Evolutionary conservation across 92 coral and sea anemone species (phyloP), one percentile per base, ranked within the genome.

Genomic region (Palythoa caribaeorum): DNA sequence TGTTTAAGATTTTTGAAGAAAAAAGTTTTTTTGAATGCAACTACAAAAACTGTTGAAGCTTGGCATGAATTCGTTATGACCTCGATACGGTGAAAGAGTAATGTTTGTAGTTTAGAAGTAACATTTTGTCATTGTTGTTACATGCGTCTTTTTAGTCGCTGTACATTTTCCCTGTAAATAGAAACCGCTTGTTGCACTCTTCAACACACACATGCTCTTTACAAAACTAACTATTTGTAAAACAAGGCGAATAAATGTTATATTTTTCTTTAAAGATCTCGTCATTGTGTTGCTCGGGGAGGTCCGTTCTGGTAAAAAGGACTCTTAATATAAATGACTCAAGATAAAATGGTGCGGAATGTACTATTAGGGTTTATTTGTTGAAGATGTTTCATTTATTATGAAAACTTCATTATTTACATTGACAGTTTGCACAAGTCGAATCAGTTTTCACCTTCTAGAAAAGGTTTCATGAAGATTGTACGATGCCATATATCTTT

Each of bases 141-240:
- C 71, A 37, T n/a, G 37, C 71, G 20, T 62, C 84, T 62, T 47
- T 78, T 9, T 14, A 35, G 1, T 68, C 53, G 84, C 7, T 40
- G 55, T 60, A 39, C 59, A 20, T 15, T 28, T 62, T 53, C 35
- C 36, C 39, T 79, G 84, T 79, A 79, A 60, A 79, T 79, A 79
- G 84, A n/a, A 38, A 48, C 54, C 60, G 35, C 6, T 38, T 59
- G 70, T 2, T 74, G 37, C 57, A 47, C 20, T 40, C 78, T 17
- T 79, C 66, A 35, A 60, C 36, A 55, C 37, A 39, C 69, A 14
- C 50, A 44, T 44, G 4, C 7, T 44, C 50, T 44, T 44, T 44
- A 3, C 50, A 44, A 44, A 44, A 3, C 50, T 28, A 44, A 44
- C 50, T 44, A 8, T 0, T 44, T 20, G 73, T 15, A 44, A 9